Evolutionary conservation across 2,113 vertebrate genomes (phyloP), one percentile per base, ranked within the genome.

Genomic region (Dipodomys stephensi): DNA sequence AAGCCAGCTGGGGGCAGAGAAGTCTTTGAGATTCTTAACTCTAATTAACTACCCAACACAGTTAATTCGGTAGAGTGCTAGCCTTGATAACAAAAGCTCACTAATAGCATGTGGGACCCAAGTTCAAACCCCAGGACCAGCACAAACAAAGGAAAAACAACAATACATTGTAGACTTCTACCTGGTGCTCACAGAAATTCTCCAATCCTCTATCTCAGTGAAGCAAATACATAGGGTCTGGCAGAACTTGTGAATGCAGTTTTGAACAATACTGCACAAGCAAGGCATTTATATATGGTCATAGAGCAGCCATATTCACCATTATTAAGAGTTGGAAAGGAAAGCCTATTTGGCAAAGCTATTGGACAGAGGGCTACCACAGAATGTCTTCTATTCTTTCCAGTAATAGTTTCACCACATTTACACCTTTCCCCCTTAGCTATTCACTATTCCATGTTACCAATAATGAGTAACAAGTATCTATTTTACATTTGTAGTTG

Each of bases 131-230:
- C 53, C 15, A 13, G 15, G 53, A 57, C 53, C 2, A 16, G 53
- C 53, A 57, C 53, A 57, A 12, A 49, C 49, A 11, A 57, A 57
- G 53, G 15, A 57, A 57, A 57, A 57, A 72, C n/a, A 88, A 81
- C 77, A 27, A 64, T 68, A 57, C 20, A 57, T 35, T 53, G 20
- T 4, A 79, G 57, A 57, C 6, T 87, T 4, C 30, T 7, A 46
- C 30, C 91, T 90, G 28, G 53, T 19, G 87, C 64, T 2, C 79
- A 28, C 71, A 23, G 22, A n/a, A 60, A 60, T 73, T 85, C 32
- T 32, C 92, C 72, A 60, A 77, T 73, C 67, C 87, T 83, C 44
- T 91, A 87, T 83, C 44, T 91, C 44, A 83, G 44, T 32, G 80
- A 12, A 65, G 28, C 25, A n/a, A 32, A 35, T 10, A 49, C 4